Evolutionary conservation across 2,888 invertebrate genomes (phyloP), one percentile per base, ranked within the genome.

Genomic region (Nineta flava): DNA sequence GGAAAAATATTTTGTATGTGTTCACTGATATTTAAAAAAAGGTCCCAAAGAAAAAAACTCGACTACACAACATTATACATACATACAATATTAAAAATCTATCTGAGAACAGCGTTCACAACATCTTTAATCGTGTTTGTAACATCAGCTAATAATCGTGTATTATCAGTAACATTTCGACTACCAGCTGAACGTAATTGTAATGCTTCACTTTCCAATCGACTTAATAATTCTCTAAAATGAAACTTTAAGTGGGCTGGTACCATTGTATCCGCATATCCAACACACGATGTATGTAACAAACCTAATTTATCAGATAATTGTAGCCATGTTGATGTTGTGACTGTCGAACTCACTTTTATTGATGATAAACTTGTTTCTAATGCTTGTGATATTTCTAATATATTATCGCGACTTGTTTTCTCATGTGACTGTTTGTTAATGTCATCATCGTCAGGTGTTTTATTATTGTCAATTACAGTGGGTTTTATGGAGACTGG

Each of bases 171-270:
- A 47, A 77, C 74, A 63, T 83, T 83, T 58, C 81, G 74, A 50
- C 77, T 76, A 50, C 82, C 80, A 6, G 82, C 81, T 42, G 81
- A 77, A 49, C 83, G 71, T 55, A 85, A 64, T 58, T 77, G 76
- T 54, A 79, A 71, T 31, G 80, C 81, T 61, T 83, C 82, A 12
- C 72, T 70, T 62, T 86, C 85, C 48, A 86, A 71, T 44, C 81
- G 73, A 3, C 77, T 77, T 21, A 85, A 72, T 53, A 85, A 65
- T 64, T 86, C 83, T 41, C 87, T 79, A 62, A 90, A 85, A 59
- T 91, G 86, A 66, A 93, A 91, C 61, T 92, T 85, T 47, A 85
- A 81, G 62, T 91, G 88, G 15, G 90, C 87, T 10, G 88, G 84
- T 13, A 76, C 72, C 52, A 77, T 77, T 55, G 75, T 76, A 57